A percentile compares a stretch with the other conserved stretches of the same genome.
phyloP scores from a whole-genome alignment of 2,888 invertebrate species.

The Leptodirus hochenwartii region DNA sequence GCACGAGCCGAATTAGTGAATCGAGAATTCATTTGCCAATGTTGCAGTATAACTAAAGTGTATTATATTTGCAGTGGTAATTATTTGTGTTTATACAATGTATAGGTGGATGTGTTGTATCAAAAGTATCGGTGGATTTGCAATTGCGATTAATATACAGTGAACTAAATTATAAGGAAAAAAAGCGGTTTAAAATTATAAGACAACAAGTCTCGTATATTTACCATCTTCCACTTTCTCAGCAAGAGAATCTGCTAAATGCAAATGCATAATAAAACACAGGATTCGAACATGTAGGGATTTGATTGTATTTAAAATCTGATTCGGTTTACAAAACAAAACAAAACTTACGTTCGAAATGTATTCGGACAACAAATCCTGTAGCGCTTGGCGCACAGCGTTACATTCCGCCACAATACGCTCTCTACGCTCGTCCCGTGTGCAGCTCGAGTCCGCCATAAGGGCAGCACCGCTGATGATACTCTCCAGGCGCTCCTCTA shows the following conservation, averaged over 20 bases:
- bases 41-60: no score
- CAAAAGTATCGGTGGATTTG: no score
- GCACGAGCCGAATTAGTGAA: no score
- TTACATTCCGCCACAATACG: conserved; percentile 96
- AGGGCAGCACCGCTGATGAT: conserved; percentile 95
- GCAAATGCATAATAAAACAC: conserved; percentile 6
- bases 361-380: conserved; percentile 93
- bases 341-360: conserved; percentile 84
- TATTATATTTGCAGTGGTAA: no score
- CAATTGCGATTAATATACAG: no score
- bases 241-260: conserved; percentile 33
- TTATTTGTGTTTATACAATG: no score
- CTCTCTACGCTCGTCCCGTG: conserved; percentile 87
- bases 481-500: conserved; percentile 89
- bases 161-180: no score
- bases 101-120: no score
- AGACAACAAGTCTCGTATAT: conserved; percentile 25
- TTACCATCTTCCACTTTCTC: conserved; percentile 37
- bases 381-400: conserved; percentile 90
- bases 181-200: no score
- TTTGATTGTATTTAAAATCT: no score
- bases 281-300: no score
- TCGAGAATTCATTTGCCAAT: no score
- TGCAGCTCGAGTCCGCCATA: conserved; percentile 95
- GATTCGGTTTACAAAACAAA: conserved; percentile 1